Conservation (phyloP, 2,797 vertebrate genomes). For the Phoebastria nigripes region DNA sequence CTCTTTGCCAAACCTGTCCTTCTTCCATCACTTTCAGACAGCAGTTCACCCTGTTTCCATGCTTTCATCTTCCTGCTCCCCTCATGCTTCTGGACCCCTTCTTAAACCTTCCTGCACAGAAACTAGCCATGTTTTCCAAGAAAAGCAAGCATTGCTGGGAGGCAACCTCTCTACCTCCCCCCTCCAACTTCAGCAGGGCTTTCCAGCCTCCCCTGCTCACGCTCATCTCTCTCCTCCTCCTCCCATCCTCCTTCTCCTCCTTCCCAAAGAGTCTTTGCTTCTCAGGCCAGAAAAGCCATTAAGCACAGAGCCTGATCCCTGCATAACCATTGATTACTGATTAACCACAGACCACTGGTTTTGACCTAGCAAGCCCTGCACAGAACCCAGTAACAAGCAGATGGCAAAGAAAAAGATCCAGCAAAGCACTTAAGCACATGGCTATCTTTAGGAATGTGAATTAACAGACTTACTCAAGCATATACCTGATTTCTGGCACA, state of each 20-base stretch:
- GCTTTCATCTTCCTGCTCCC: not conserved
- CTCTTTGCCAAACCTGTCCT: not conserved
- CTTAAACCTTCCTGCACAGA: not conserved
- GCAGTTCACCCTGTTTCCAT: not conserved
- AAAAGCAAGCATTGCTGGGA: not conserved
- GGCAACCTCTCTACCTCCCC: not conserved
- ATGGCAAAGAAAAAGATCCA: conserved; percentile 37
- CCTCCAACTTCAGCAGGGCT: not conserved
- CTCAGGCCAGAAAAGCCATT: not conserved
- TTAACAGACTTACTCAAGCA: conserved; percentile 23
- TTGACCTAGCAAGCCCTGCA: conserved; percentile 21
- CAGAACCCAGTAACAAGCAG: conserved; percentile 19
- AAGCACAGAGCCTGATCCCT: conserved; percentile 11
- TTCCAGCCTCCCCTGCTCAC: not conserved
- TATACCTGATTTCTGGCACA: not conserved
- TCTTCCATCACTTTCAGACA: not conserved
- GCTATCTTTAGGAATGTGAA: conserved; percentile 52
- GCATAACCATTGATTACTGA: not conserved
- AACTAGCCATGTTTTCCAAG: not conserved
- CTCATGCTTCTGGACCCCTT: not conserved
- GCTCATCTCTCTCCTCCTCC: not conserved
- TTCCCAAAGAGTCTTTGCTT: not conserved
- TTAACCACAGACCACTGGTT: conserved; percentile 9
- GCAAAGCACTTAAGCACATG: conserved; percentile 28
- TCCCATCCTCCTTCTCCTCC: not conserved